Evolutionary conservation across 1,140 invertebrate species (phyloP), one percentile per base, ranked within the genome.

Genomic region (Sycophaga agraensis): DNA sequence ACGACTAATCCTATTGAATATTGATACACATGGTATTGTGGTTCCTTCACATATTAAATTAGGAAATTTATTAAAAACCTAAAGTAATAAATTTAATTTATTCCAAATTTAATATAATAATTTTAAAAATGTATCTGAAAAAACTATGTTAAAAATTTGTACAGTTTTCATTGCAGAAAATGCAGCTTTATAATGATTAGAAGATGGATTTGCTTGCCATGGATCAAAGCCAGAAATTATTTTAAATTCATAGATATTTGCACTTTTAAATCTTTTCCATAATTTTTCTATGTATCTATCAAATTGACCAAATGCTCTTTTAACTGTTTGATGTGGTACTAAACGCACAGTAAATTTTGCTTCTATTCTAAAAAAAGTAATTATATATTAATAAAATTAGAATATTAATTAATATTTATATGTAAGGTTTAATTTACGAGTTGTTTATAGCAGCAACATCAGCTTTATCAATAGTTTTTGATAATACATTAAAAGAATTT

Each of bases 291-390:
- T 59, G 39, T 68, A 42, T 37, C 40, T 58, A 4, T 68, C 35
- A 37, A 69, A 43, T 28, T 65, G 55, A 16, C 35, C n/a, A 19
- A 16, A 63, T 37, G 56, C 59, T 39, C 56, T 54, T 6, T 26
- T 17, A 28, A 42, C 19, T 9, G 35, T 68, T 74, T 83, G 82
- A 70, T 88, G 76, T 1, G 85, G 85, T 3, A 89, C 87, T 49
- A 88, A 75, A 46, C 87, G 79, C 64, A 89, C 82, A n/a, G 85
- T 86, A 72, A 89, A 88, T 65, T 87, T 88, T 51, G 85, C 86
- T 65, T 81, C 82, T 7, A 88, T 85, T 72, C 86, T 87, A n/a
- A 72, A 48, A 55, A 50, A 37, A n/a, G n/a, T n/a, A n/a, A n/a
- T n/a, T n/a, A n/a, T 45, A 24, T 2, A 26, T 54, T 7, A 8